Conservation (phyloP, 2,113 vertebrate species). For the Eudorcas thomsonii region DNA sequence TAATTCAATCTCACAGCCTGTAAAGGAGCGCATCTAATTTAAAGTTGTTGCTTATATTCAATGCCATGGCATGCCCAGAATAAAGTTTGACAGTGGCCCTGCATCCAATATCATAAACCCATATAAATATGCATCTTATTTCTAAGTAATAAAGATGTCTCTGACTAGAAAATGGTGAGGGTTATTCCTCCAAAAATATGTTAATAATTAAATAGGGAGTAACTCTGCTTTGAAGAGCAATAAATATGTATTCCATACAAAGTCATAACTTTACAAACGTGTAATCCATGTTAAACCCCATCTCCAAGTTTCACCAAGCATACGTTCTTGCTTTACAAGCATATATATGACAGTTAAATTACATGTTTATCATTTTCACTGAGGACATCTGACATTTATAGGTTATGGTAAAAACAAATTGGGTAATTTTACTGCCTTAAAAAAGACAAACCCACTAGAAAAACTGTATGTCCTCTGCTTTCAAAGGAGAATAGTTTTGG, state of each 20-base stretch:
- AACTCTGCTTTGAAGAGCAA: background rate
- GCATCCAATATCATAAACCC: background rate
- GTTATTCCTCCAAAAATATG: background rate
- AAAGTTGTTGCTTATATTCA: background rate
- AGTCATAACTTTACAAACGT: background rate
- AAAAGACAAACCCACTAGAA: conserved; percentile 34
- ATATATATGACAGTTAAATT: conserved; percentile 34
- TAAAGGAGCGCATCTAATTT: background rate
- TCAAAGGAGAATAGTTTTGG: background rate
- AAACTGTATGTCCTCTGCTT: background rate
- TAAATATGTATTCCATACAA: background rate
- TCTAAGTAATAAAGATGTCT: background rate
- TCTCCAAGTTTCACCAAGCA: background rate
- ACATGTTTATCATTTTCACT: conserved; percentile 34
- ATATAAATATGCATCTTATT: background rate
- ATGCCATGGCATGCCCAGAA: background rate
- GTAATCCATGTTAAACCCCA: background rate
- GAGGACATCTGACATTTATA: conserved; percentile 22
- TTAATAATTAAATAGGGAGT: background rate
- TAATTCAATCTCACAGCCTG: background rate
- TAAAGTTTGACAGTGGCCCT: background rate
- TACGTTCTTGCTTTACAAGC: background rate
- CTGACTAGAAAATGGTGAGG: background rate
- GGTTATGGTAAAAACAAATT: conserved; percentile 30
- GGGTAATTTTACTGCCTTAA: conserved; percentile 14